Conservation (phyloP, 2,888 invertebrate genomes). For the Mesorhabditis belari region DNA sequence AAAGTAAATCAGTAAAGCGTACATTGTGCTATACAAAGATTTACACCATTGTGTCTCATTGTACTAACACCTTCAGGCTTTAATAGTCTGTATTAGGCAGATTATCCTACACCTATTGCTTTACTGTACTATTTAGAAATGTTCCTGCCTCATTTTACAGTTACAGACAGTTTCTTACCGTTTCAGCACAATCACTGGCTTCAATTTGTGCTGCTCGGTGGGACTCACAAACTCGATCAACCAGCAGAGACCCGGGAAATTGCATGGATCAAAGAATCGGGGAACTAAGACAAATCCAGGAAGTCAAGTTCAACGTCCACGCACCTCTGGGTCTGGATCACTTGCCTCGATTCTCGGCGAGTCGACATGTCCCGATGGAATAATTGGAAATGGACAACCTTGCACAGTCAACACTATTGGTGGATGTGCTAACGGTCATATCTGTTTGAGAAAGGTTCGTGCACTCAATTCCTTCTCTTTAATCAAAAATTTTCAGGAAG, state of each 20-base stretch:
- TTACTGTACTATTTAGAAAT: not conserved
- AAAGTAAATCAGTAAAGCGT: too few relatives aligned
- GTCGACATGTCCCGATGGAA: slow-evolving; percentile 42
- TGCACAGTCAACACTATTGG: slow-evolving; percentile 41
- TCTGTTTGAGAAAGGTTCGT: slow-evolving; percentile 22
- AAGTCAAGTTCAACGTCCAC: too few relatives aligned
- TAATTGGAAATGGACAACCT: slow-evolving; percentile 36
- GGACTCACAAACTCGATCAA: not conserved
- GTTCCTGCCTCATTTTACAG: too few relatives aligned
- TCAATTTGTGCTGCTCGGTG: slow-evolving; percentile 49
- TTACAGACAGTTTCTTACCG: not conserved
- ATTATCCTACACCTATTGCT: too few relatives aligned
- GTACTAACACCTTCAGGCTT: too few relatives aligned
- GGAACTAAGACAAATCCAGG: too few relatives aligned
- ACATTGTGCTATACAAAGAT: too few relatives aligned
- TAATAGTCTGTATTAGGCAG: too few relatives aligned
- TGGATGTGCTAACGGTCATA: slow-evolving; percentile 26
- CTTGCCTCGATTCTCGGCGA: slow-evolving; percentile 4
- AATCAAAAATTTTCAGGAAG: slow-evolving; percentile 1
- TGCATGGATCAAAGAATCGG: not conserved
- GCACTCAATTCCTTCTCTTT: too few relatives aligned
- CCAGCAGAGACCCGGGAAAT: not conserved
- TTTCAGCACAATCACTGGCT: slow-evolving; percentile 44
- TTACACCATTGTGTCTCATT: too few relatives aligned
- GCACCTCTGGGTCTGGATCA: not conserved